These are phyloP conservation scores for Dreissena polymorpha DNA, from an alignment of 1,140 invertebrate genomes.

Conservation along the genomic window DNA sequence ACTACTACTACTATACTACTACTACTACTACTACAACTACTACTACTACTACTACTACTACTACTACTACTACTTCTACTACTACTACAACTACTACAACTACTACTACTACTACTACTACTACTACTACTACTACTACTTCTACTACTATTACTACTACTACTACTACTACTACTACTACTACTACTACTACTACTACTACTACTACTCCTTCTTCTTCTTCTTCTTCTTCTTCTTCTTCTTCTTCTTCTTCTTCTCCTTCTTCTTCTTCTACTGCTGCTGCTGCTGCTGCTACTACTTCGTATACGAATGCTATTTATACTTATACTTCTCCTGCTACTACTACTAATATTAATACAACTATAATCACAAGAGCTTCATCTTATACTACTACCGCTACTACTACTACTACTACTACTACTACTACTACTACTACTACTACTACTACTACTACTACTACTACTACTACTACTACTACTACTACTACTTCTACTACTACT, in stretches of 20 bases:
- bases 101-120: constrained; percentile 27
- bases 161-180: constrained; percentile 20
- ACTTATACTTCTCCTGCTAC: constrained; percentile 52
- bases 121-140: constrained; percentile 13
- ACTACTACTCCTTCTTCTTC: no score
- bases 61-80: constrained; percentile 25
- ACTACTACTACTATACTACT: no score
- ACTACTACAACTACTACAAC: constrained; percentile 19
- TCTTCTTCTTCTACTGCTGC: constrained; percentile 7
- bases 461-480: constrained; percentile 18
- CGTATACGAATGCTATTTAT: constrained; percentile 37
- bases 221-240: neutral
- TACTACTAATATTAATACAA: no score
- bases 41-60: constrained; percentile 35
- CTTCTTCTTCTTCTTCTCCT: constrained; percentile 27
- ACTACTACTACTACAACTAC: constrained; percentile 24
- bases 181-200: no score
- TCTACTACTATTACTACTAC: constrained; percentile 6
- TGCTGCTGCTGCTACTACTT: constrained; percentile 15
- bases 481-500: constrained; percentile 18
- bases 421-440: constrained; percentile 28
- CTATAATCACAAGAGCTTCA: no score
- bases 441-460: constrained; percentile 2
- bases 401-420: constrained; percentile 53
- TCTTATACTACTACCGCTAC: no score